Evolutionary conservation across 1,140 invertebrate species (phyloP).

Genomic region (Triops cancriformis): DNA sequence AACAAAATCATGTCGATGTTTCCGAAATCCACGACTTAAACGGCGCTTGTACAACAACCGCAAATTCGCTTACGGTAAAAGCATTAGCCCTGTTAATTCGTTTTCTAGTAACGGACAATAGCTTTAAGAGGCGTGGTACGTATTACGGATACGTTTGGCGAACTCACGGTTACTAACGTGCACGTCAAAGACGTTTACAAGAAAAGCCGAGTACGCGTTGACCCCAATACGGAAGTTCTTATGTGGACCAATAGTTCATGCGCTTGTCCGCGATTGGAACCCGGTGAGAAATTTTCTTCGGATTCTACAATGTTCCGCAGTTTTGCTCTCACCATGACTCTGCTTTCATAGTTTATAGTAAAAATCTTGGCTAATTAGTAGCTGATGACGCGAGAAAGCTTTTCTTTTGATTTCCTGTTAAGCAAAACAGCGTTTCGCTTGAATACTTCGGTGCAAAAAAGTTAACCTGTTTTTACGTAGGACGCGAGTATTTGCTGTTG

Average conservation of each 20-base stretch:
- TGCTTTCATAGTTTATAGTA: neutral
- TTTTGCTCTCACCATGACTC: neutral
- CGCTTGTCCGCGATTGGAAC: slow-evolving; percentile 25
- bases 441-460: neutral
- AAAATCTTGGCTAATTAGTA: too few species aligned
- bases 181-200: slow-evolving; percentile 28
- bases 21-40: slow-evolving; percentile 23
- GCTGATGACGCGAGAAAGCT: too few species aligned
- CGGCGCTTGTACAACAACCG: slow-evolving; percentile 22
- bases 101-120: neutral
- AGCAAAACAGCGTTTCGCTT: neutral
- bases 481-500: slow-evolving; percentile 27
- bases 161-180: slow-evolving; percentile 28
- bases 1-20: slow-evolving; percentile 15
- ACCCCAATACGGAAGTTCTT: slow-evolving; percentile 2
- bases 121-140: slow-evolving; percentile 19
- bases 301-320: neutral
- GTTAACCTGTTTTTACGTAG: slow-evolving; percentile 17
- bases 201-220: slow-evolving; percentile 21
- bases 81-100: neutral
- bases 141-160: slow-evolving; percentile 26
- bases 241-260: slow-evolving; percentile 29
- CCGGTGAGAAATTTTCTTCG: slow-evolving; percentile 11
- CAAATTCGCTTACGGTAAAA: slow-evolving; percentile 23
- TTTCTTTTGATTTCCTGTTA: too few species aligned